Conservation (phyloP, 1,140 invertebrate genomes). For the Lasaia peninsularis region DNA sequence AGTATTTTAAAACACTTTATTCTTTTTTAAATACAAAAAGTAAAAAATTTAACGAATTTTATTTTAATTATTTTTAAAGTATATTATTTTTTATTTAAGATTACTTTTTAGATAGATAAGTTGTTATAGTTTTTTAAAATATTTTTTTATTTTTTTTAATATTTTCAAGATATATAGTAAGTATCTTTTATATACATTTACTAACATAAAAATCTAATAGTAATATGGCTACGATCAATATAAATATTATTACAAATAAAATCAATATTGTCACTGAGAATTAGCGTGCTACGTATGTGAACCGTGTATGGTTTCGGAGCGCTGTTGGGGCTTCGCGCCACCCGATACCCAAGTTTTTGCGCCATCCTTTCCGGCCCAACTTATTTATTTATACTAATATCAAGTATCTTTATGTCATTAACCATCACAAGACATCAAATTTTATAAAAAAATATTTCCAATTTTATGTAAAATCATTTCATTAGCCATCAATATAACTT, state of each 20-base stretch:
- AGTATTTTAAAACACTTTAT: constrained; percentile 24
- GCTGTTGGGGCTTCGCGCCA: constrained; percentile 51
- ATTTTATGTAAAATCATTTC: too few species aligned
- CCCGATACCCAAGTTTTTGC: constrained; percentile 50
- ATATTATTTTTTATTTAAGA: too few species aligned
- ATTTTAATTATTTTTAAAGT: too few species aligned
- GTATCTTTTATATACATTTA: too few species aligned
- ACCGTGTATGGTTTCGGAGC: constrained; percentile 61
- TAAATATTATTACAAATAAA: neutral
- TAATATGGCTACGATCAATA: too few species aligned
- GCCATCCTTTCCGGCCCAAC: constrained; percentile 29
- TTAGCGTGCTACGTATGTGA: constrained; percentile 26
- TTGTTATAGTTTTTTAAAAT: too few species aligned
- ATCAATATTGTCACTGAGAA: neutral
- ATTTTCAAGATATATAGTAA: too few species aligned
- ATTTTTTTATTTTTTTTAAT: too few species aligned
- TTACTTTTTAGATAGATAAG: too few species aligned
- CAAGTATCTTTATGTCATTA: constrained; percentile 20
- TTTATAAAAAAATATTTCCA: neutral
- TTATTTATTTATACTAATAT: constrained; percentile 18
- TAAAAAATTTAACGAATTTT: neutral
- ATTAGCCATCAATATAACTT: neutral
- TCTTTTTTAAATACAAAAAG: constrained; percentile 5
- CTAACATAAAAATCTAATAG: too few species aligned
- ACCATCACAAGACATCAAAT: neutral